Evolutionary conservation across 53 echinoderm and acorn worm species (phyloP).

Genomic region (Arbacia lixula): DNA sequence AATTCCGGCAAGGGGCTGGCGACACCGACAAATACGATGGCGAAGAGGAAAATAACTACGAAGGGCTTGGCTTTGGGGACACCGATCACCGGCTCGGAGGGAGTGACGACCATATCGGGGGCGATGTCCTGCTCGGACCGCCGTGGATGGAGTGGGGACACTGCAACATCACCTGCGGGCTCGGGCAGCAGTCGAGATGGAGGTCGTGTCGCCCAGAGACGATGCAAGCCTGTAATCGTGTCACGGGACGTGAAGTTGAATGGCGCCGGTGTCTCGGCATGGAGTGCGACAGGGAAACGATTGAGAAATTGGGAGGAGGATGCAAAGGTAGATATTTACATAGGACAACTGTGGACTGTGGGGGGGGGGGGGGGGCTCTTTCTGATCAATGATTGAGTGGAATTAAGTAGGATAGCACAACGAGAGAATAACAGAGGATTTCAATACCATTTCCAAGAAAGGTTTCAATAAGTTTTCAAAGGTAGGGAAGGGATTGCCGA

Average conservation of each 20-base stretch:
- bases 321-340: constrained; percentile 54
- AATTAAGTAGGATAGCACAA: too few species aligned
- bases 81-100: not conserved
- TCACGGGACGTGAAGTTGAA: constrained; percentile 21
- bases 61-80: constrained; percentile 29
- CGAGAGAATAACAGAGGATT: too few species aligned
- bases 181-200: constrained; percentile 45
- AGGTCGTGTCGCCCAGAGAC: not conserved
- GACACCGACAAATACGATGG: not conserved
- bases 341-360: too few species aligned
- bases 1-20: not conserved
- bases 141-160: constrained; percentile 28
- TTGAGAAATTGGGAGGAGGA: constrained; percentile 6
- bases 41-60: constrained; percentile 5
- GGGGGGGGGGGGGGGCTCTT: too few species aligned
- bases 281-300: constrained; percentile 33
- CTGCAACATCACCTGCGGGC: constrained; percentile 42
- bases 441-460: too few species aligned
- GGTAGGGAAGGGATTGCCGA: too few species aligned
- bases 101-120: not conserved
- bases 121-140: not conserved
- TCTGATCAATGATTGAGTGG: too few species aligned
- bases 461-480: too few species aligned
- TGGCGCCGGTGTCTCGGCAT: constrained; percentile 49
- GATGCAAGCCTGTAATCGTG: constrained; percentile 8